These are phyloP conservation scores for Dermolepida albohirtum DNA, from an alignment of 2,888 invertebrate genomes.

Conservation along the genomic window DNA sequence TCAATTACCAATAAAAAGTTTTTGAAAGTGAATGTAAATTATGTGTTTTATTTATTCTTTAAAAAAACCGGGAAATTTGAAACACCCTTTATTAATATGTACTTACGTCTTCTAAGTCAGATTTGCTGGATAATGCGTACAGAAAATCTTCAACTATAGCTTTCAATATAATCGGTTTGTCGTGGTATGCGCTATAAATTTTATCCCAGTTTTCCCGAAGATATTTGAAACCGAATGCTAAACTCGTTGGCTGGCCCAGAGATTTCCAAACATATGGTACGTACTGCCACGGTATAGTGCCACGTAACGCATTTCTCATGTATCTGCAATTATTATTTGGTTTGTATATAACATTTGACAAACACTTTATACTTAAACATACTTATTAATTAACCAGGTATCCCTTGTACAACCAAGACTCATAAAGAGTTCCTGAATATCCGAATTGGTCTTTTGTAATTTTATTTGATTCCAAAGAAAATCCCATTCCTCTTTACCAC, in stretches of 20 bases:
- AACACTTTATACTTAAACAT: constrained; percentile 40
- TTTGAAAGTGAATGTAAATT: too few relatives aligned
- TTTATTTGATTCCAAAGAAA: constrained; percentile 73
- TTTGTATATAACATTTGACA: neutral
- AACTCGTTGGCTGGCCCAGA: constrained; percentile 59
- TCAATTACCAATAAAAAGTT: too few relatives aligned
- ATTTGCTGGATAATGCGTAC: constrained; percentile 58
- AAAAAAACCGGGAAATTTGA: too few relatives aligned
- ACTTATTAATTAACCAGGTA: constrained; percentile 68
- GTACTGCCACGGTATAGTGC: constrained; percentile 59
- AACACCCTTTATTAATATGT: neutral
- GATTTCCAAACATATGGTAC: constrained; percentile 62
- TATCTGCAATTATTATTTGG: constrained; percentile 55
- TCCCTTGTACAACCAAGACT: constrained; percentile 68
- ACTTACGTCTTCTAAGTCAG: constrained; percentile 63
- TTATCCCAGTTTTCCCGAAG: constrained; percentile 60
- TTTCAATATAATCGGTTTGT: constrained; percentile 57
- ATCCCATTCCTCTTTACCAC: constrained; percentile 77
- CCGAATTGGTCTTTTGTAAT: constrained; percentile 11
- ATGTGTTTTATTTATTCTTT: too few relatives aligned
- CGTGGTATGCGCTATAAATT: constrained; percentile 58
- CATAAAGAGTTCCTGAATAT: constrained; percentile 61
- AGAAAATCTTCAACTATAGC: constrained; percentile 61
- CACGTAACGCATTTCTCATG: constrained; percentile 58
- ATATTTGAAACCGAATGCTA: constrained; percentile 60